Percentiles rank a stretch among this genome's conserved stretches.
Evolutionary conservation across 2,888 invertebrate species (phyloP).

Genomic region (Julus scanicus): DNA sequence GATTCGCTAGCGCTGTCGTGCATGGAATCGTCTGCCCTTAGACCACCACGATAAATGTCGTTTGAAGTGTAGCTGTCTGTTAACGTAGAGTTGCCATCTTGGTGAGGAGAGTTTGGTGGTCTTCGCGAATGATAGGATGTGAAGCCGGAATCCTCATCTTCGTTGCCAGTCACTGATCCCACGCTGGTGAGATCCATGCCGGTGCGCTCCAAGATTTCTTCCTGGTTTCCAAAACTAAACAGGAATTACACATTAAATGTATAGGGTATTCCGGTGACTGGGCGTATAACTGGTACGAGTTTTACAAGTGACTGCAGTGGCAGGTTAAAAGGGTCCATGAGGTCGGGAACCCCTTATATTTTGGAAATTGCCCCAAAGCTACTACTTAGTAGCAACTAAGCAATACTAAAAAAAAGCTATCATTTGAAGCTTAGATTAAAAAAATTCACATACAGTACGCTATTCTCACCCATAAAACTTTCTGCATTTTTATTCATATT

Average conservation of each 20-base stretch:
- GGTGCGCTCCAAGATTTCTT: conserved; percentile 51
- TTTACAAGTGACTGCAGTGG: not conserved
- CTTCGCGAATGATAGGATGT: conserved; percentile 61
- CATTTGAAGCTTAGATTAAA: no score
- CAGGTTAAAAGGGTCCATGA: no score
- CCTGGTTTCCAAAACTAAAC: conserved; percentile 51
- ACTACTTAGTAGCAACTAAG: no score
- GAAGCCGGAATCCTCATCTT: conserved; percentile 62
- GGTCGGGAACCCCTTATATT: no score
- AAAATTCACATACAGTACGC: no score
- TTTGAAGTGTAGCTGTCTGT: conserved; percentile 53
- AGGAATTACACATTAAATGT: not conserved
- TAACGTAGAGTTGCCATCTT: conserved; percentile 57
- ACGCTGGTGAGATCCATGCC: not conserved
- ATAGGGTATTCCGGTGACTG: no score
- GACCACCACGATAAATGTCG: conserved; percentile 24
- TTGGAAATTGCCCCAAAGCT: no score
- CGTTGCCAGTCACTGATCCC: conserved; percentile 55
- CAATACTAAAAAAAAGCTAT: no score
- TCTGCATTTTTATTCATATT: no score
- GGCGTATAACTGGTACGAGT: not conserved
- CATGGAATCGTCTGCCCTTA: conserved; percentile 54
- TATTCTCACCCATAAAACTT: no score
- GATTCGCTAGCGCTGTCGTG: conserved; percentile 54
- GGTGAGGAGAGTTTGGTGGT: conserved; percentile 57